These are phyloP conservation scores for Lordiphosa stackelbergi DNA, from an alignment of 1,140 invertebrate species.

Conservation along the genomic window DNA sequence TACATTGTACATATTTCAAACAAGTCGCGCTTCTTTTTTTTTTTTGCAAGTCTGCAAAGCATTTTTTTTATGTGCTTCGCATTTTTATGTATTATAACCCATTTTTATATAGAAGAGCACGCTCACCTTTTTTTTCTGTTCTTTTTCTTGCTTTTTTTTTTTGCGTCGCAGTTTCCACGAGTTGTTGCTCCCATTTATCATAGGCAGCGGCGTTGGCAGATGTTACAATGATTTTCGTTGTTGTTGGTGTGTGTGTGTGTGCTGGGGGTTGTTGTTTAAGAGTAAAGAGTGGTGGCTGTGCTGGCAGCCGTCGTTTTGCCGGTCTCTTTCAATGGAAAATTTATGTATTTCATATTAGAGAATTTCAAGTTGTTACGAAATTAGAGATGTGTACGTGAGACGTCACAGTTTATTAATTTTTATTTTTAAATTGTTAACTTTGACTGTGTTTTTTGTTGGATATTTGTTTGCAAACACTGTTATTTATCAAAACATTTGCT, in stretches of 20 bases:
- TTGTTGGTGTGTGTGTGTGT: constrained; percentile 12
- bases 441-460: no score
- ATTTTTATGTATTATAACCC: constrained; percentile 18
- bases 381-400: no score
- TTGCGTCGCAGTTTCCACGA: constrained; percentile 68
- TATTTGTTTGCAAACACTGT: no score
- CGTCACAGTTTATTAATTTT: no score
- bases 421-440: no score
- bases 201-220: constrained; percentile 45
- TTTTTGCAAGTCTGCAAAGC: constrained; percentile 45
- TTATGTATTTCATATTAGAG: no score
- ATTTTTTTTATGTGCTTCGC: constrained; percentile 38
- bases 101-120: constrained; percentile 37
- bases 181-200: constrained; percentile 71
- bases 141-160: constrained; percentile 30
- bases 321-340: no score
- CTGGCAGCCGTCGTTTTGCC: no score
- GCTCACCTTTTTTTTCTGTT: constrained; percentile 41
- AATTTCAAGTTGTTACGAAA: no score
- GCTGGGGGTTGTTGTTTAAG: constrained; percentile 2
- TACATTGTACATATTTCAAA: constrained; percentile 60
- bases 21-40: constrained; percentile 63
- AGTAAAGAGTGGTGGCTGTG: background rate
- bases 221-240: constrained; percentile 39
- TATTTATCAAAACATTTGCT: no score